Base-by-base conservation (phyloP, 2,888 invertebrate genomes). In the Drosophila recens region DNA sequence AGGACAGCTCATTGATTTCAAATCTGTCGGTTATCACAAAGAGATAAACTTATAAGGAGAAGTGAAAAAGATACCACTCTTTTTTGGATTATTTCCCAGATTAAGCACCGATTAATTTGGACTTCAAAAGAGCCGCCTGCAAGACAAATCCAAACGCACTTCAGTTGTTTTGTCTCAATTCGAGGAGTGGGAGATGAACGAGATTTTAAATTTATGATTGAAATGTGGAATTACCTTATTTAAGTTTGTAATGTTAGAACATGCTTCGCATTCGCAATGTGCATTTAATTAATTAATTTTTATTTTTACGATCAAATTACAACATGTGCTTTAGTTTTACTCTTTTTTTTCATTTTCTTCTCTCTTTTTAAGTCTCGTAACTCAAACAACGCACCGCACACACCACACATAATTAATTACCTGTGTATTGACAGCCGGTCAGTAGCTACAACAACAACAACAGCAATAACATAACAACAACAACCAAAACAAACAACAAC, bases 391-490 rank as follows among this genome's bases (percentile, higher is more conserved):
- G 45, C 62, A 69, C 33, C 57, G 20, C 61, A 43, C 61, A 45
- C 54, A 45, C 34, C 27, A 53, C 65, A 33, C 46, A 70, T 42
- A 70, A 77, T 71, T 79, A 71, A 77, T 77, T 71, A 54, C 54
- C 30, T 54, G 54, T 61, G 34, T 48, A 43, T 58, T 75, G 75
- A 77, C 75, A 79, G 62, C 36, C 45, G 64, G 71, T 58, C 57
- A 62, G 58, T 17, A 43, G 33, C 42, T 46, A 65, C 46, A 74
- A 52, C 61, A 76, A 45, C 61, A 34, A 36, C 42, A 43, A 36
- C 40, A 68, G 34, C 52, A 53, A 42, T n/a, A n/a, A n/a, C n/a
- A n/a, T n/a, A 34, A 36, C 42, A 43, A 36, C 40, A 68, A 42
- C 52, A 53, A 42, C 38, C 17, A 8, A 15, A 30, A 30, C 48